Evolutionary conservation across 2,113 vertebrate genomes (phyloP), one percentile per base, ranked within the genome.

Genomic region (Oreotrochilus melanogaster): DNA sequence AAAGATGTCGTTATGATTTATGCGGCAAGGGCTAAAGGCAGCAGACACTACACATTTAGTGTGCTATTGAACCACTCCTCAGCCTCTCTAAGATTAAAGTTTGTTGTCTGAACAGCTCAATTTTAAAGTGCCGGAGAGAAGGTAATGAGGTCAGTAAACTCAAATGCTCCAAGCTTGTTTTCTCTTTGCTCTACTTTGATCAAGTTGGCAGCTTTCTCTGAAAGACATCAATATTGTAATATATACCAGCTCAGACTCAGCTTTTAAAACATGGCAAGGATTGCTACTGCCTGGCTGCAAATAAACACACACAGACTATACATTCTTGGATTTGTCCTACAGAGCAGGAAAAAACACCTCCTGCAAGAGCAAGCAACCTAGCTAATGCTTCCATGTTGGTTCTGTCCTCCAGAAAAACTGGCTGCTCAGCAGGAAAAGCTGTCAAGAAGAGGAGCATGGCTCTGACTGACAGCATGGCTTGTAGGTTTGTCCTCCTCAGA

Each of bases 141-240:
- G 72, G 75, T 74, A 88, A 78, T 53, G 82, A 83, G 86, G 64
- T 88, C 94, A 95, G 72, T 70, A 83, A 89, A 79, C 35, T 64
- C 33, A 2, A 79, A 56, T 15, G 51, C 76, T 88, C 64, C 54
- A 39, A 51, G 65, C 64, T n/a, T 9, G 30, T 80, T 64, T 92
- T 78, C 67, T 64, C 82, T 90, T 61, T 60, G 51, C 75, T 83
- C 43, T 78, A 23, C 73, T 92, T 93, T 80, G 69, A 90, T 69
- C 56, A 45, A 42, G 28, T 31, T 78, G 51, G 57, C 86, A 88
- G 88, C 33, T 74, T 74, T 47, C 79, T 74, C 23, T 57, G 25
- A 80, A 91, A 94, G 72, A 56, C 37, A 78, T 39, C 72, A 67
- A 18, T 67, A 79, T 12, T 42, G 48, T 30, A 71, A 81, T 56